Evolutionary conservation across 2,888 invertebrate species (phyloP).

Genomic region (Drosophila testacea): DNA sequence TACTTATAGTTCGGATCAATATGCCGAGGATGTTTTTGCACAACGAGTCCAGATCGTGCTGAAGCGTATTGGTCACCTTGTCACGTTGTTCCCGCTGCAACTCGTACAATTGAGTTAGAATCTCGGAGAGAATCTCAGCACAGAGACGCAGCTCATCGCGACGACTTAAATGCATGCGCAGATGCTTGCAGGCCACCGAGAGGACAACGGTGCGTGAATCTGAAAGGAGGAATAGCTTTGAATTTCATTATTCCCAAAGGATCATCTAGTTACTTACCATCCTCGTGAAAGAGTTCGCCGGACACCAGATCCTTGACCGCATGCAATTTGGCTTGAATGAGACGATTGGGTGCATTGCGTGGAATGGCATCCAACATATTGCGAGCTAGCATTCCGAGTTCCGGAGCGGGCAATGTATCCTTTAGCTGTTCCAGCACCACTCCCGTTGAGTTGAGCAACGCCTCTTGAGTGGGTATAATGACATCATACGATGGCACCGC

Average conservation of each 20-base stretch:
- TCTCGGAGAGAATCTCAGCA: conserved; percentile 94
- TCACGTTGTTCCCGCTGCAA: conserved; percentile 86
- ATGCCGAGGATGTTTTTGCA: conserved; percentile 93
- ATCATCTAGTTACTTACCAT: conserved; percentile 85
- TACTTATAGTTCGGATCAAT: conserved; percentile 93
- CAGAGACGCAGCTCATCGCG: conserved; percentile 93
- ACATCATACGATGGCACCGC: conserved; percentile 90
- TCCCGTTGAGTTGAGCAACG: conserved; percentile 92
- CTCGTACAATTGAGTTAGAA: conserved; percentile 88
- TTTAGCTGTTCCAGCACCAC: conserved; percentile 93
- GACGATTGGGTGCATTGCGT: conserved; percentile 86
- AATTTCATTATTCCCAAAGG: no score
- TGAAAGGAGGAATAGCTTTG: conserved; percentile 71
- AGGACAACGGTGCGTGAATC: conserved; percentile 94
- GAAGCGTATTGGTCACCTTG: conserved; percentile 86
- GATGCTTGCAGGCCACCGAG: conserved; percentile 93
- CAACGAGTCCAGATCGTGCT: conserved; percentile 93
- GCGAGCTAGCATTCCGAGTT: conserved; percentile 91
- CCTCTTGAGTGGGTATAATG: conserved; percentile 92
- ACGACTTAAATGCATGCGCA: conserved; percentile 92
- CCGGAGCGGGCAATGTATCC: conserved; percentile 90
- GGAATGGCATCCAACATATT: conserved; percentile 91
- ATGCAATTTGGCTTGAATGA: conserved; percentile 92
- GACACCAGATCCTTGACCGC: conserved; percentile 93
- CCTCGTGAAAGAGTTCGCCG: conserved; percentile 90